Conservation (phyloP, 2,797 vertebrate genomes). For the Falco biarmicus region DNA sequence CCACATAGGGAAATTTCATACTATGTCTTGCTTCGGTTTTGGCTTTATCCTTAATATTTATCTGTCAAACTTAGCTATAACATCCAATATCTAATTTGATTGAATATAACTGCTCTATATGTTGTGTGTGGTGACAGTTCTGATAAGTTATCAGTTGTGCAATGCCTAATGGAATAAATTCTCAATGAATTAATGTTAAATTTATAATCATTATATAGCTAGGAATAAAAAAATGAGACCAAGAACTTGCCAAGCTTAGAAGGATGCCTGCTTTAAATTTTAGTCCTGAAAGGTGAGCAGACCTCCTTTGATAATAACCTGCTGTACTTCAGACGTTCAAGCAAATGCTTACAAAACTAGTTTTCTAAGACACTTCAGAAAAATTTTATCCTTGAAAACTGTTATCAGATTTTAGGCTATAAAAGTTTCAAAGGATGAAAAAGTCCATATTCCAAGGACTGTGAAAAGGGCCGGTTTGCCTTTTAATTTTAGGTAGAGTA, state of each 20-base stretch:
- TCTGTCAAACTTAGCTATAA: conserved; percentile 39
- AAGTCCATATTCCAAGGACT: background rate
- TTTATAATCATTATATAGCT: background rate
- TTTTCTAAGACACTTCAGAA: background rate
- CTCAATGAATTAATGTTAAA: background rate
- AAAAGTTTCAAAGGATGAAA: background rate
- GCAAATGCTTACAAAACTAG: background rate
- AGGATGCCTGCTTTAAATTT: background rate
- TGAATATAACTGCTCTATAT: background rate
- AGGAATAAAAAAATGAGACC: background rate
- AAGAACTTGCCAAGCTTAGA: background rate
- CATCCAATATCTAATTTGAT: conserved; percentile 29
- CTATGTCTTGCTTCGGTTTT: conserved; percentile 39
- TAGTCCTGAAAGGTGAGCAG: background rate
- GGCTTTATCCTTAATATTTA: conserved; percentile 32
- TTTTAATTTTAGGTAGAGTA: background rate
- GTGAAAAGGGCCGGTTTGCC: background rate
- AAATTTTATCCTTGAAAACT: background rate
- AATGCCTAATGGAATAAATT: background rate
- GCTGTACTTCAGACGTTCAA: background rate
- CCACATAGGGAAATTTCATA: background rate
- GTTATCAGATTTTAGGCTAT: background rate
- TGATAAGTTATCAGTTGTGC: background rate
- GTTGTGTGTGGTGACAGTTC: background rate
- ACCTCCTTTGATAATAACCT: background rate